A percentile compares a stretch with the other conserved stretches of the same genome.
Evolutionary conservation across 1,140 invertebrate genomes (phyloP).

Genomic region (Oryctes rhinoceros): DNA sequence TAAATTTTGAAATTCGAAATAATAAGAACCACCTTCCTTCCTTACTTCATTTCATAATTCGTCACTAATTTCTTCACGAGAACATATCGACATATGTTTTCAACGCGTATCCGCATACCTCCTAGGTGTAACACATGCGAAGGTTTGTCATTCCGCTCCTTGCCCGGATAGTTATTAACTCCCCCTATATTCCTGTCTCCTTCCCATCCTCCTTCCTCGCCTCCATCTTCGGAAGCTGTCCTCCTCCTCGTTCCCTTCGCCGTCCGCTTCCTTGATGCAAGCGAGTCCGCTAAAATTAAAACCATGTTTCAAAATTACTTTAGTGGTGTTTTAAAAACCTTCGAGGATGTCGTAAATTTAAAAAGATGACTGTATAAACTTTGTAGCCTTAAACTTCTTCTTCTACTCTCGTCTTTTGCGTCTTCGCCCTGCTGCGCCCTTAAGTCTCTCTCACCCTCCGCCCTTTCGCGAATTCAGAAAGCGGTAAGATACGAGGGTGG

Average conservation of each 20-base stretch:
- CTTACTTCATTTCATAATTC: too few relatives aligned
- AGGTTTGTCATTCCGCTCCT: background rate
- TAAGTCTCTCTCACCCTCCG: background rate
- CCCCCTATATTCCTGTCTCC: background rate
- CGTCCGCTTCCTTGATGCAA: background rate
- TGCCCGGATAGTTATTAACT: background rate
- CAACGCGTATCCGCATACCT: too few relatives aligned
- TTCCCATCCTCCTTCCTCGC: background rate
- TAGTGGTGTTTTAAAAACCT: conserved; percentile 58
- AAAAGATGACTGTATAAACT: conserved; percentile 58
- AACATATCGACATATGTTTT: too few relatives aligned
- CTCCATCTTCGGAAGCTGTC: too few relatives aligned
- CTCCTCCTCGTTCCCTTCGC: too few relatives aligned
- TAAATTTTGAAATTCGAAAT: too few relatives aligned
- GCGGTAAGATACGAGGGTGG: background rate
- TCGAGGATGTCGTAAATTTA: conserved; percentile 58
- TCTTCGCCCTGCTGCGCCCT: conserved; percentile 19
- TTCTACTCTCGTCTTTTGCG: conserved; percentile 44
- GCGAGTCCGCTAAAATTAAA: conserved; percentile 56
- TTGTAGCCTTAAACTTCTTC: conserved; percentile 52
- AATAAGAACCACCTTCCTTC: too few relatives aligned
- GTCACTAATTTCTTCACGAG: too few relatives aligned
- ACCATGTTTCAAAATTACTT: conserved; percentile 60
- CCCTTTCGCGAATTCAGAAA: background rate
- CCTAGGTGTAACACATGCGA: too few relatives aligned